Conservation (phyloP, 2,888 invertebrate species). For the Psylliodes chrysocephalus region DNA sequence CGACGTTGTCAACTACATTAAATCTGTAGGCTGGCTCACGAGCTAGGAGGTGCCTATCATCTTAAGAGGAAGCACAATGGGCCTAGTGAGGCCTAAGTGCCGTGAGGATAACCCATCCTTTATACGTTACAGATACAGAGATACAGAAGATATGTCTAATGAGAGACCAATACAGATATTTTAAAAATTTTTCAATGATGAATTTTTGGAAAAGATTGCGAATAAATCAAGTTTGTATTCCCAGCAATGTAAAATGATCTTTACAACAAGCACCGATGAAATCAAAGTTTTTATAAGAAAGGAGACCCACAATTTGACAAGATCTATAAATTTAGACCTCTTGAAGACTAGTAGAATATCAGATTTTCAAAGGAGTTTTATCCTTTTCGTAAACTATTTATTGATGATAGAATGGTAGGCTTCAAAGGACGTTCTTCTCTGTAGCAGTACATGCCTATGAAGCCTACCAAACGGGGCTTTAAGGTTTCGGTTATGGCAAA, state of each 20-base stretch:
- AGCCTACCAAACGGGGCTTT: not conserved
- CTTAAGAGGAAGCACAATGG: no score
- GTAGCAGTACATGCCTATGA: no score
- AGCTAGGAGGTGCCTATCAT: no score
- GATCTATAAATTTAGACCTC: not conserved
- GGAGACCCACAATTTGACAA: not conserved
- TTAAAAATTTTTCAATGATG: not conserved
- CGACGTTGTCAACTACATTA: no score
- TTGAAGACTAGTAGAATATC: not conserved
- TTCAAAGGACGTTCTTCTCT: not conserved
- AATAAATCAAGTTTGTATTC: not conserved
- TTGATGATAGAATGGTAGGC: not conserved
- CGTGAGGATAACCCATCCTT: no score
- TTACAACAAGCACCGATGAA: not conserved
- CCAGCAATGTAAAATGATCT: not conserved
- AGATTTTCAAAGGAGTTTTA: not conserved
- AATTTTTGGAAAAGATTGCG: not conserved
- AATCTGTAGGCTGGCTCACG: no score
- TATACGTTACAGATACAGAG: no score
- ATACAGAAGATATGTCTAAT: not conserved
- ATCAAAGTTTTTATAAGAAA: not conserved
- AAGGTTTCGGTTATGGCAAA: not conserved
- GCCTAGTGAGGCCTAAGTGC: no score
- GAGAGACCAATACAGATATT: not conserved
- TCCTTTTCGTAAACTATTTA: not conserved